Evolutionary conservation across 2,888 invertebrate species (phyloP), one percentile per base, ranked within the genome.

Genomic region (Tricholauxania praeusta): DNA sequence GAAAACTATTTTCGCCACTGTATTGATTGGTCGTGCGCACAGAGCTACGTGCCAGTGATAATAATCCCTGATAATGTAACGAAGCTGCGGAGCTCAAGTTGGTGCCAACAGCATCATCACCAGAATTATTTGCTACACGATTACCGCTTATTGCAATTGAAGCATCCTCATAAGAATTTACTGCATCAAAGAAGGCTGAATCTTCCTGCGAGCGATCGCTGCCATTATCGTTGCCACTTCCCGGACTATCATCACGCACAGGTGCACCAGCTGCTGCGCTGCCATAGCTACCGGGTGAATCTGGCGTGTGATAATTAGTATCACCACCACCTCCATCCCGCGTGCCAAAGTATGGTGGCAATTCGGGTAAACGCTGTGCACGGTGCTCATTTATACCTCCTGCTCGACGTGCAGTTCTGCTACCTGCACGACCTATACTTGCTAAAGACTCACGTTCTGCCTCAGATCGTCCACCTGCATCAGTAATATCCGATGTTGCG

Each of bases 401-500:
- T 52, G 74, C 51, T 53, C 74, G 73, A 69, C 75, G 73, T 59
- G 68, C 68, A 7, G 63, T 14, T 67, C 64, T 71, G 69, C 77
- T 66, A 52, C 7, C 72, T 28, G 51, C 69, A 48, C 74, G 74
- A 55, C 66, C 28, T 8, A 12, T 65, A 66, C 60, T 64, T n/a
- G 76, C 79, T 17, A 78, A 55, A 71, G 78, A 74, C 74, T 81
- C 78, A 17, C 82, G 76, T 73, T 82, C 83, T 28, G 77, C 74
- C 73, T 84, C 84, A 0, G 80, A 80, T 22, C 81, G 76, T 67
- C 92, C 92, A 78, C 93, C 93, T 0, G 93, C 92, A 77, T 93
- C 94, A 1, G 89, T 89, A 10, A 89, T 90, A 84, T 96, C 95
- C 0, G 95, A 95, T 75, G 94, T 90, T 39, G 91, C 90, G 14